Base-by-base conservation (phyloP, 2,888 invertebrate genomes). In the Doris montereyensis region DNA sequence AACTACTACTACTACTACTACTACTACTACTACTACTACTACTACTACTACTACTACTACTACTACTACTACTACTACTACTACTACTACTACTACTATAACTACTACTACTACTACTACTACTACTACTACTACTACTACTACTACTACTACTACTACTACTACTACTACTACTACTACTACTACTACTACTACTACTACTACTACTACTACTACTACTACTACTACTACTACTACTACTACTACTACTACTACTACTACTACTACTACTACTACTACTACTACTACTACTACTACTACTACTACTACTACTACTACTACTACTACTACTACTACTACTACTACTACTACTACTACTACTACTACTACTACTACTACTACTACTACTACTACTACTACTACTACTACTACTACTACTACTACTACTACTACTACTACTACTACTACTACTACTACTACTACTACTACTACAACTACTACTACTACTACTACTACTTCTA, bases 361-460 rank as follows among this genome's bases (percentile, higher is more conserved):
- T 21, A 10, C 68, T 28, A 8, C 68, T 10, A 30, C 10, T 28
- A 68, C 68, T 21, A 10, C 34, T 76, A 5, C 62, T 62, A 62
- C 65, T 30, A 76, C 76, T 65, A 67, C 35, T 3, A 34, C 76
- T 76, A 65, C 76, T 34, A 32, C 76, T 62, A 32, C 76, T 62
- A 65, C 76, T 76, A 65, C 76, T 76, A 32, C 76, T 76, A 32
- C 76, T 76, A 62, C 76, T 76, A 76, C 34, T 76, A 62, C 76
- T 62, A 32, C 60, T 62, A 76, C 60, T 62, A 21, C 76, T 28
- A 60, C 62, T 76, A 62, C 65, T 60, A 65, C 76, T 76, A 76
- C 73, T 73, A 52, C 57, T 57, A 73, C 57, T 57, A 73, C 73
- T 57, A 58, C 57, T 57, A 73, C 73, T 10, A 24, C 28, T 41